A percentile compares a stretch with the other conserved stretches of the same genome.
These are phyloP conservation scores for Steromphala cineraria DNA, from an alignment of 2,888 invertebrate genomes.

Conservation along the genomic window DNA sequence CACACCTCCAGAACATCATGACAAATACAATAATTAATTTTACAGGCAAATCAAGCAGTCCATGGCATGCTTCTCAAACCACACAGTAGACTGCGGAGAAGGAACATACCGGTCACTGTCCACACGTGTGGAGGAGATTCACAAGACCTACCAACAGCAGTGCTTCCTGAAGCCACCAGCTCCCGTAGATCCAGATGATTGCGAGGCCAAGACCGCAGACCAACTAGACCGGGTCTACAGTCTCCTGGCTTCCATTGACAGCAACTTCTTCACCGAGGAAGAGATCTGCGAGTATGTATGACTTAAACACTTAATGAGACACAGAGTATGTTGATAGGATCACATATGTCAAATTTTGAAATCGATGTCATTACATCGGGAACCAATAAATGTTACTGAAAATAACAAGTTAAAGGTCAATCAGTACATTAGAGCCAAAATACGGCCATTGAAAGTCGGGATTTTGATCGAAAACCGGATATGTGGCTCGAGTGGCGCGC, in stretches of 20 bases:
- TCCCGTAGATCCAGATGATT: not conserved
- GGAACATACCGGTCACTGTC: slow-evolving; percentile 16
- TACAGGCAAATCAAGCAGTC: slow-evolving; percentile 33
- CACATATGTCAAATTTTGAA: too few species aligned
- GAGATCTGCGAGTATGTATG: not conserved
- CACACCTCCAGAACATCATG: too few species aligned
- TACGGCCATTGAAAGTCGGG: too few species aligned
- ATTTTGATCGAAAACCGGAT: too few species aligned
- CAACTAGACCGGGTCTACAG: not conserved
- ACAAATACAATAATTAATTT: not conserved
- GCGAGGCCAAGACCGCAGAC: not conserved
- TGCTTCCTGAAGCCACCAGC: not conserved
- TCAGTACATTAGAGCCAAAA: too few species aligned
- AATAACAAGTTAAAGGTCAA: too few species aligned
- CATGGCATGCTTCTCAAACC: slow-evolving; percentile 30
- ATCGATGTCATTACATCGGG: too few species aligned
- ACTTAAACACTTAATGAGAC: too few species aligned
- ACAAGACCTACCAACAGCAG: not conserved
- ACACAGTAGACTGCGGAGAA: slow-evolving; percentile 34
- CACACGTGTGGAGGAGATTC: not conserved
- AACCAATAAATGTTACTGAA: too few species aligned
- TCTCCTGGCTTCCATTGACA: not conserved
- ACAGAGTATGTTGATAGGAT: too few species aligned
- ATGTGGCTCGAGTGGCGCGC: too few species aligned
- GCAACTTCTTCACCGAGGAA: not conserved